phyloP scores from a whole-genome alignment of 2,888 invertebrate species.

The Epistrophe eligans region DNA sequence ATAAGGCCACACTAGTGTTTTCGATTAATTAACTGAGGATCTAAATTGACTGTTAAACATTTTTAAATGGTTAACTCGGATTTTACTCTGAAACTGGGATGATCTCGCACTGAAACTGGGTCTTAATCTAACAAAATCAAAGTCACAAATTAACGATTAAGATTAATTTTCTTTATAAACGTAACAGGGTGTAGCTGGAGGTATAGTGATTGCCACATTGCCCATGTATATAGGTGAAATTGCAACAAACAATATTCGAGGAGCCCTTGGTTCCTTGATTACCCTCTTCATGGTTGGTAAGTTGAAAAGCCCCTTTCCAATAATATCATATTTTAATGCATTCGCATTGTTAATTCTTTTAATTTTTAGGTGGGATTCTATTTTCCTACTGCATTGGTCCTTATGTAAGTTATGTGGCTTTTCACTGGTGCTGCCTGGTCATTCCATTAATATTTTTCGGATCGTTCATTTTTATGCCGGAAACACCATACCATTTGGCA shows the following conservation, averaged over 20 bases:
- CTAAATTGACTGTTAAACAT: too few species aligned
- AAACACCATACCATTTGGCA: slow-evolving; percentile 90
- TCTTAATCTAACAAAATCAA: neutral
- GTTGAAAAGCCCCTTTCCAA: neutral
- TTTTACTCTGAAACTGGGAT: too few species aligned
- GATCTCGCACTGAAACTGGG: too few species aligned
- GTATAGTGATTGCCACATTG: slow-evolving; percentile 88
- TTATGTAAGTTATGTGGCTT: slow-evolving; percentile 87
- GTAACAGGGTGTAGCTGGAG: slow-evolving; percentile 86
- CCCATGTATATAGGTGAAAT: slow-evolving; percentile 96
- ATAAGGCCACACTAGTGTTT: too few species aligned
- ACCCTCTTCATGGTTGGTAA: slow-evolving; percentile 88
- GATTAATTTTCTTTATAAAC: neutral
- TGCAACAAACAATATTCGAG: slow-evolving; percentile 90
- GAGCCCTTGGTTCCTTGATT: slow-evolving; percentile 92
- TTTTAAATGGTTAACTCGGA: too few species aligned
- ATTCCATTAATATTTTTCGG: slow-evolving; percentile 87
- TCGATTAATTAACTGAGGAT: too few species aligned
- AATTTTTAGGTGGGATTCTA: slow-evolving; percentile 86
- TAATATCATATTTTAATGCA: too few species aligned
- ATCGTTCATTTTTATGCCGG: slow-evolving; percentile 90
- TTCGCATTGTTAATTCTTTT: neutral
- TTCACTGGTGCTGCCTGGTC: slow-evolving; percentile 87
- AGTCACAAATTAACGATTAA: neutral
- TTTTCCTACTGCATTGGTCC: slow-evolving; percentile 90